Evolutionary conservation across 1,140 invertebrate genomes (phyloP).

Genomic region (Leptoteleia sp.): DNA sequence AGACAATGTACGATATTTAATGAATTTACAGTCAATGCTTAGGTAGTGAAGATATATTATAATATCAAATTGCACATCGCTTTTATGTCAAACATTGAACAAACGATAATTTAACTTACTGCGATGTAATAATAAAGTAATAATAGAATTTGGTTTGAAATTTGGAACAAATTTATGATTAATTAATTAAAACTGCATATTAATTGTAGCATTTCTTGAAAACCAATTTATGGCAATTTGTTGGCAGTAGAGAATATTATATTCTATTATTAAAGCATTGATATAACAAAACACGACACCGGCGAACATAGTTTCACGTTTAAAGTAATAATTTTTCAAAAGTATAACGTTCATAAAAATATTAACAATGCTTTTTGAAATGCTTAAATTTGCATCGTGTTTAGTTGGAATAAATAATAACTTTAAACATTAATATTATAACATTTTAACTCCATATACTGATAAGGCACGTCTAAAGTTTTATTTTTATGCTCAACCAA

Average conservation of each 20-base stretch:
- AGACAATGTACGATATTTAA: conserved; percentile 39
- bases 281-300: too few species aligned
- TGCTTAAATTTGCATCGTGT: conserved; percentile 14
- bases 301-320: conserved; percentile 39
- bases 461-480: conserved; percentile 92
- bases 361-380: background rate
- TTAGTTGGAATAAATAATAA: conserved; percentile 61
- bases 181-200: too few species aligned
- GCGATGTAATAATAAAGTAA: too few species aligned
- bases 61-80: conserved; percentile 32
- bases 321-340: background rate
- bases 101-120: too few species aligned
- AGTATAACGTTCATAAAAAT: conserved; percentile 1
- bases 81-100: too few species aligned
- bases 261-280: too few species aligned
- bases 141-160: too few species aligned
- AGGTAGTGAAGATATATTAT: conserved; percentile 3
- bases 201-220: too few species aligned
- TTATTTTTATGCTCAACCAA: conserved; percentile 91
- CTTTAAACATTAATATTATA: conserved; percentile 79
- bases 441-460: conserved; percentile 90
- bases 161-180: too few species aligned
- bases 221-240: too few species aligned
- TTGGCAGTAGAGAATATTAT: too few species aligned
- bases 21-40: conserved; percentile 36